Base-by-base conservation (phyloP, 64 coral and sea anemone species). In the Montipora cactus region DNA sequence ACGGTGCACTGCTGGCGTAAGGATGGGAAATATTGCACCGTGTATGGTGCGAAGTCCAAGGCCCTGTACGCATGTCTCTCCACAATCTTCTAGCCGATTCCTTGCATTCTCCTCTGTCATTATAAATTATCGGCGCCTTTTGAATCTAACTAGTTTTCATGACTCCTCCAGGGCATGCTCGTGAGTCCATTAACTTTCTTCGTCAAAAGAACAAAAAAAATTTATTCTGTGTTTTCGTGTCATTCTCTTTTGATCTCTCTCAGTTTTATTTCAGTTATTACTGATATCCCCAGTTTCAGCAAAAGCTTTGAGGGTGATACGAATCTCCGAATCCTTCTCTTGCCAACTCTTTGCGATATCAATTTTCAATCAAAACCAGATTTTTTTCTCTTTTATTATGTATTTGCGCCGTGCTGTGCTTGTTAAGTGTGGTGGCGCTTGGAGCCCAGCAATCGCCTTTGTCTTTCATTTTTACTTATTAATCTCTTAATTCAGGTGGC, bases 381-480 rank as follows among this genome's bases (percentile, higher is more conserved):
- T 72, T 19, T 13, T n/a, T 49, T 16, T n/a, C 19, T 14, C 11
- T 68, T 2, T 37, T 16, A 49, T 23, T 86, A 71, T 86, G 66
- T 28, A 86, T 70, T 71, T 73, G 66, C 16, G 82, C 67, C 82
- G 62, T 50, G 45, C 67, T 71, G 67, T 50, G 66, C 67, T 68
- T 49, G 66, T 71, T 86, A 86, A 86, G 59, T 72, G 66, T 57
- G 53, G 66, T 57, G 53, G 11, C 53, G 6, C 11, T 57, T 6
- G 53, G 53, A 6, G 53, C 53, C 53, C 11, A 57, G 53, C 53
- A 57, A 57, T 57, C 11, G 53, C 53, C 53, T 57, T 57, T 57
- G 25, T 44, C 16, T 49, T 21, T 7, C 66, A 71, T 70, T 64
- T 86, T 86, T 86, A 86, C 66, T 86, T 71, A 86, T 86, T 71